These are phyloP conservation scores for Neuroterus valhalla DNA, from an alignment of 1,140 invertebrate species.

Conservation along the genomic window DNA sequence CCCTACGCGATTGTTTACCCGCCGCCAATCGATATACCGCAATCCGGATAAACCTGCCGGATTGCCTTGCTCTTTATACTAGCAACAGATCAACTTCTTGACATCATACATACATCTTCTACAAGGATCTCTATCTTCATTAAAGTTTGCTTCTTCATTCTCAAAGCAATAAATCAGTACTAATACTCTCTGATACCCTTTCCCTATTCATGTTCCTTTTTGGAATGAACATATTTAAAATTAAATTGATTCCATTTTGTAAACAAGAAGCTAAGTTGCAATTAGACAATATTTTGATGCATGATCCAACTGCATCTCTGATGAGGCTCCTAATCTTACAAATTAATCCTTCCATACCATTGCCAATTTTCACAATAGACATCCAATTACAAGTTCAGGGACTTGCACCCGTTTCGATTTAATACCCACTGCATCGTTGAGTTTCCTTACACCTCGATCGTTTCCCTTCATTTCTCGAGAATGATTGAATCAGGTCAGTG, in stretches of 20 bases:
- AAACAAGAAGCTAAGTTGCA: too few species aligned
- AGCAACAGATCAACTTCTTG: not conserved
- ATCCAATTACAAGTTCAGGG: not conserved
- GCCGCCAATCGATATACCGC: constrained; percentile 53
- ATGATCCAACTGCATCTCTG: too few species aligned
- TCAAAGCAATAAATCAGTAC: not conserved
- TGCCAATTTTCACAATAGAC: not conserved
- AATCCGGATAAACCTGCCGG: constrained; percentile 50
- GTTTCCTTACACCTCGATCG: constrained; percentile 10
- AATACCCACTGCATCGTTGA: constrained; percentile 8
- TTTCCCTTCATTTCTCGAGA: constrained; percentile 46
- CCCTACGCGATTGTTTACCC: constrained; percentile 54
- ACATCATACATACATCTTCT: too few species aligned
- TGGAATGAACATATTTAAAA: too few species aligned
- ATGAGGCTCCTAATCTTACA: too few species aligned
- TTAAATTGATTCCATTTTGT: too few species aligned
- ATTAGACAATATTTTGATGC: too few species aligned
- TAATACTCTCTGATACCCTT: too few species aligned
- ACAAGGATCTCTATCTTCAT: too few species aligned
- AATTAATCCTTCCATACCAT: too few species aligned
- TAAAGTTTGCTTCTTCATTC: not conserved
- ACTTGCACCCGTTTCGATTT: constrained; percentile 11
- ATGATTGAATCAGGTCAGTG: constrained; percentile 74
- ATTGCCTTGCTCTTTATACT: constrained; percentile 3
- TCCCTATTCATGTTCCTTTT: too few species aligned